Conservation (phyloP, 2,797 vertebrate species). For the Centropyge bicolor region DNA sequence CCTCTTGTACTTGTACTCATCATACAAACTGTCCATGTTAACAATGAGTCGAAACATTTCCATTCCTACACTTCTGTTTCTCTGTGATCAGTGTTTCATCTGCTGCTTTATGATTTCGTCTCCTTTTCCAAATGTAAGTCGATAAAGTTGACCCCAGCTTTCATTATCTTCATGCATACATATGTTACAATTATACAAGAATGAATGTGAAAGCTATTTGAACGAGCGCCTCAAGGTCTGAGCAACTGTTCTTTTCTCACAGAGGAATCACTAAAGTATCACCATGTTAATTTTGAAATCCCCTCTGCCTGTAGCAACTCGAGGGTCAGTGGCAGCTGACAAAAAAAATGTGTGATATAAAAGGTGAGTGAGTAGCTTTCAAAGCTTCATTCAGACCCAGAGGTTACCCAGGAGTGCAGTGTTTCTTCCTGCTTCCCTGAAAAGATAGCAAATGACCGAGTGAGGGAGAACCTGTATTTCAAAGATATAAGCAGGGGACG, state of each 20-base stretch:
- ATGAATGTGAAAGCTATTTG: constrained; percentile 3
- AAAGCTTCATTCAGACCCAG: constrained; percentile 39
- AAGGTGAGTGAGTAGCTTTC: constrained; percentile 32
- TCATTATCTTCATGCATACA: background rate
- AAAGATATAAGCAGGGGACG: constrained; percentile 55
- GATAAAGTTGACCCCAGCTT: background rate
- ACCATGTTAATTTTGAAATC: constrained; percentile 46
- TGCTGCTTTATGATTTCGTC: background rate
- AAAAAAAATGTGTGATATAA: constrained; percentile 52
- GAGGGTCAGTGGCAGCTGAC: constrained; percentile 45
- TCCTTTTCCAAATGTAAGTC: background rate
- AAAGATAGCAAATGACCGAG: constrained; percentile 49
- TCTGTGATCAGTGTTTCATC: background rate
- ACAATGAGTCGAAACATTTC: background rate
- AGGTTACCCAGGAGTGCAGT: constrained; percentile 29
- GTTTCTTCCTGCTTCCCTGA: constrained; percentile 15
- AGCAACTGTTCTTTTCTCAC: constrained; percentile 8
- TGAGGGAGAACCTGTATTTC: constrained; percentile 44
- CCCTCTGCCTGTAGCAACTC: constrained; percentile 3
- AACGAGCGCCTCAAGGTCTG: constrained; percentile 5
- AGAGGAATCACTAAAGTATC: constrained; percentile 5
- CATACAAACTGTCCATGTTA: background rate
- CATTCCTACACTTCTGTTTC: background rate
- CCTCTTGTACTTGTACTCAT: background rate
- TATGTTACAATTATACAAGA: constrained; percentile 1